These are phyloP conservation scores for Congeria kusceri DNA, from an alignment of 2,888 invertebrate species.

Conservation along the genomic window DNA sequence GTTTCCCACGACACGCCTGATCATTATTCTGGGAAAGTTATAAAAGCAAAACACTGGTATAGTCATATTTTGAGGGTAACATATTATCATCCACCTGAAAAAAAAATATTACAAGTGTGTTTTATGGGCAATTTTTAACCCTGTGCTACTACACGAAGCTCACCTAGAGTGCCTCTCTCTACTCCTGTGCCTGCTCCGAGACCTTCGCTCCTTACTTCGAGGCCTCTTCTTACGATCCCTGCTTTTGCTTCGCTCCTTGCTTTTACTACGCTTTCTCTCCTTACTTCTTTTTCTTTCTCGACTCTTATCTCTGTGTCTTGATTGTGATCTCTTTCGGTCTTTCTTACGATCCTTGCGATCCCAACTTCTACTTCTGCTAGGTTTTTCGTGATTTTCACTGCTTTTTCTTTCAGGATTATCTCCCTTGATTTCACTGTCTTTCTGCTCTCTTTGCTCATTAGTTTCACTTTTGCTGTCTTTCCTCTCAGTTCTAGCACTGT, in stretches of 20 bases:
- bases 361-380: slow-evolving; percentile 50
- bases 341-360: slow-evolving; percentile 56
- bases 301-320: slow-evolving; percentile 58
- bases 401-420: slow-evolving; percentile 42
- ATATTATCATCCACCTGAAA: too few relatives aligned
- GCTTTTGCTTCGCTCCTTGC: slow-evolving; percentile 52
- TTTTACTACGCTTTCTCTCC: slow-evolving; percentile 58
- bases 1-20: too few relatives aligned
- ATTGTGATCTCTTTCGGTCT: slow-evolving; percentile 52
- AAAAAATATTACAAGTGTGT: too few relatives aligned
- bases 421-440: slow-evolving; percentile 6
- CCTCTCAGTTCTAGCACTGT: slow-evolving; percentile 47
- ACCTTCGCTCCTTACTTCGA: slow-evolving; percentile 40
- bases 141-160: slow-evolving; percentile 9
- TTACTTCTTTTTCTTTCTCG: slow-evolving; percentile 51
- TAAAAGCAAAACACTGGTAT: too few relatives aligned
- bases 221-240: slow-evolving; percentile 43
- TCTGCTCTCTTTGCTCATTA: slow-evolving; percentile 34
- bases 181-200: slow-evolving; percentile 56
- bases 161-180: slow-evolving; percentile 48
- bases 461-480: slow-evolving; percentile 48
- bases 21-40: too few relatives aligned
- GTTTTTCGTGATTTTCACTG: slow-evolving; percentile 45
- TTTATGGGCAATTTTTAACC: too few relatives aligned
- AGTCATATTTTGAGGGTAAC: too few relatives aligned